Evolutionary conservation across 2,797 vertebrate species (phyloP), one percentile per base, ranked within the genome.

Genomic region (Acanthornis magna): DNA sequence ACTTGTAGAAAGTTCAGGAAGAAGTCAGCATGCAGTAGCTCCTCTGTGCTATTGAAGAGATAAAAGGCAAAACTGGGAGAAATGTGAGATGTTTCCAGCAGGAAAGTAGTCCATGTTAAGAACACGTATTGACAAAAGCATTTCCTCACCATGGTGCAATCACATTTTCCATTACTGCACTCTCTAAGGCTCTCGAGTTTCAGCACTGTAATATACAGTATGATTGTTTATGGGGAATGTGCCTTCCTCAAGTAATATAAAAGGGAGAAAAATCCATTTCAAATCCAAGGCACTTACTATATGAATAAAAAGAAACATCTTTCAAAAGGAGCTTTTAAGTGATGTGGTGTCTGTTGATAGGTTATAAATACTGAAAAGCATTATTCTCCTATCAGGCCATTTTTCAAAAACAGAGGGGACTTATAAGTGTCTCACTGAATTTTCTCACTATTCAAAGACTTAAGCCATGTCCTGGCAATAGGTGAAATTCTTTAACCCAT

Each of bases 121-220:
- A 96, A 84, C 79, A 91, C 36, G 17, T 88, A 86, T 85, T 76
- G 81, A 93, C 91, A 89, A 79, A 92, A 96, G 43, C 82, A 95
- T 97, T 97, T 97, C 95, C 78, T 78, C 81, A 78, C 91, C 54
- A 5, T 85, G 72, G 61, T 84, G 81, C 93, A 94, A 96, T 96
- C 95, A 89, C 83, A 85, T 96, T 97, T 96, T 97, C 94, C 93
- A 94, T 93, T 96, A 89, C 95, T 93, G 76, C 88, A 70, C 66
- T 94, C 91, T 94, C 80, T 58, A 78, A 91, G 88, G 95, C 62
- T 90, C 88, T 95, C n/a, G 7, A 34, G 42, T 96, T 96, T 97
- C 81, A 89, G 50, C 70, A 63, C 79, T 61, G 45, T 72, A 91
- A 92, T 80, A 79, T 48, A 88, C 17, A 34, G 45, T 80, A 60